Percentiles rank a stretch among this genome's conserved stretches.
Conservation (phyloP, 2,797 vertebrate species). For the Acrossocheilus fasciatus region DNA sequence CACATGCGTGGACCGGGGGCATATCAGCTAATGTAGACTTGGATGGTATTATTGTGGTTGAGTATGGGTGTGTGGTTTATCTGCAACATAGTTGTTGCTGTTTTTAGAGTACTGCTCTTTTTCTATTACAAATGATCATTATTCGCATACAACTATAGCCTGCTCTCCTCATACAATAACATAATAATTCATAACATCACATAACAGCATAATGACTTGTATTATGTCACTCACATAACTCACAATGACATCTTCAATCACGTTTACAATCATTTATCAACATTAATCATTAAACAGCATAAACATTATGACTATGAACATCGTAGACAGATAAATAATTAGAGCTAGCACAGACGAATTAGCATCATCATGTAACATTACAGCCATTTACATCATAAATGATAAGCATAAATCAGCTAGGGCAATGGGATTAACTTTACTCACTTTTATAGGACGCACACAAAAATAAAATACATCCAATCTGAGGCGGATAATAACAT, state of each 20-base stretch:
- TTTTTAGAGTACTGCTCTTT: too few species aligned
- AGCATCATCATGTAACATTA: neutral
- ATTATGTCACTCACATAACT: neutral
- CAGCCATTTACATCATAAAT: neutral
- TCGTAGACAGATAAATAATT: neutral
- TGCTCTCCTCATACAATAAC: neutral
- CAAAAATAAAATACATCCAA: too few species aligned
- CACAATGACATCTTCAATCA: neutral
- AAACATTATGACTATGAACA: neutral
- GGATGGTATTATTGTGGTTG: slow-evolving; percentile 1
- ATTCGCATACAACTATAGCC: neutral
- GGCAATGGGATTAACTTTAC: too few species aligned
- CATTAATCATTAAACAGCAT: neutral
- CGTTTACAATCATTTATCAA: neutral
- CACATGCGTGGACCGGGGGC: neutral
- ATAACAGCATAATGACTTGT: neutral
- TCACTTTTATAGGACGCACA: too few species aligned
- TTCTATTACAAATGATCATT: neutral
- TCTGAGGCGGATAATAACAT: too few species aligned
- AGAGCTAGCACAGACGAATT: neutral
- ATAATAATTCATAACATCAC: neutral
- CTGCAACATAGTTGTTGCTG: slow-evolving; percentile 42
- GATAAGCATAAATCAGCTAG: neutral
- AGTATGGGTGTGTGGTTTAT: slow-evolving; percentile 53
- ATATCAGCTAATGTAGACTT: neutral